Base-by-base conservation (phyloP, 1,140 invertebrate species). In the Xylocopa sonorina region DNA sequence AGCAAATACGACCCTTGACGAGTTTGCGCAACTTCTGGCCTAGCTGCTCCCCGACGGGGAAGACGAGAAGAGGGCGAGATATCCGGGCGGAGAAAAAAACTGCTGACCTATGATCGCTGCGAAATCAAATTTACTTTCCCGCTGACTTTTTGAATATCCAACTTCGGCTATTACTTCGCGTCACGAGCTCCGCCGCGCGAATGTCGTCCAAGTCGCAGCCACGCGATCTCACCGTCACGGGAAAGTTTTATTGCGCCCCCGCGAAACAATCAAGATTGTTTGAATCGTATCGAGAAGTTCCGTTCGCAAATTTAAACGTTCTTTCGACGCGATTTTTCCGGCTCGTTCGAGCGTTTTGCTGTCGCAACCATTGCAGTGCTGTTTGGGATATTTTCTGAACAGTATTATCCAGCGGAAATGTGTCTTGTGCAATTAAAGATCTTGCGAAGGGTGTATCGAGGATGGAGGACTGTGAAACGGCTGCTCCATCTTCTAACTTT, bases 1-100 rank as follows among this genome's bases (percentile, higher is more conserved):
- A 84, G 84, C 82, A 86, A 85, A 88, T 87, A 86, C 80, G 83
- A 88, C 83, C 82, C 81, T 82, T 76, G 78, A 82, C 82, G 88
- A 89, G 89, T 89, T 88, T 88, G 88, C 87, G 83, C 82, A 75
- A 82, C 84, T 86, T 86, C 84, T 86, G 83, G 75, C 80, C 72
- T 76, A 71, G 58, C 84, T 86, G 83, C 57, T 75, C 81, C 53
- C 73, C 29, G 72, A n/a, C 55, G 69, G 71, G 64, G 48, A 79
- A 62, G 74, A 46, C 10, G 68, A 55, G 24, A 16, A 32, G 41
- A n/a, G 21, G 24, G 32, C 38, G 46, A 64, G n/a, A 50, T 76
- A 60, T 60, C 32, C n/a, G 43, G 63, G 41, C n/a, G n/a, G n/a
- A 53, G n/a, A 27, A 75, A 84, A 85, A 84, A 81, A 84, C 63